Percentiles rank a stretch among this genome's conserved stretches.
Conservation (phyloP, 1,140 invertebrate species). For the Sitobion miscanthi region DNA sequence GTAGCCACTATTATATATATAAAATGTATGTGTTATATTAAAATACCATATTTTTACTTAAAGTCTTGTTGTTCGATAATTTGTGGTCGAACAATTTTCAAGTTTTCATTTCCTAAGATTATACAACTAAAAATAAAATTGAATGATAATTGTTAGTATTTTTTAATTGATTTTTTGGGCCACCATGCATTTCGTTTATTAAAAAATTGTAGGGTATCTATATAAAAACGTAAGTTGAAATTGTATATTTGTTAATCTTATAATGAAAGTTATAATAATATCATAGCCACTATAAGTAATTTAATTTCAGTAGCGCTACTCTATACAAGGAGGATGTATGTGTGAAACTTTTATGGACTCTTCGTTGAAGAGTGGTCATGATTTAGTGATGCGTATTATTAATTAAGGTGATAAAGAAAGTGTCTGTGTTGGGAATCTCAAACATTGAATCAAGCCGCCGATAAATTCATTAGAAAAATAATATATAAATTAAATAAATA, state of each 20-base stretch:
- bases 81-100: not conserved
- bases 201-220: too few relatives aligned
- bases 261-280: not conserved
- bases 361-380: not conserved
- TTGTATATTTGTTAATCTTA: not conserved
- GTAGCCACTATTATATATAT: not conserved
- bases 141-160: not conserved
- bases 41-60: not conserved
- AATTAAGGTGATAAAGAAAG: not conserved
- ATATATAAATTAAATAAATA: not conserved
- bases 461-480: not conserved
- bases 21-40: not conserved
- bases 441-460: not conserved
- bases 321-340: not conserved
- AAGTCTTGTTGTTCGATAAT: not conserved
- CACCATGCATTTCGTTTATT: not conserved
- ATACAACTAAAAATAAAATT: too few relatives aligned
- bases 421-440: not conserved
- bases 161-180: not conserved
- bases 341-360: not conserved
- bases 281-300: not conserved
- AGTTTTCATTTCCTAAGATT: too few relatives aligned
- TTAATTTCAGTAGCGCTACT: not conserved
- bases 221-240: not conserved
- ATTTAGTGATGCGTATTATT: constrained; percentile 4